Percentiles rank a stretch among this genome's conserved stretches.
Conservation (phyloP, 2,113 vertebrate species). For the Misgurnus mizolepis region DNA sequence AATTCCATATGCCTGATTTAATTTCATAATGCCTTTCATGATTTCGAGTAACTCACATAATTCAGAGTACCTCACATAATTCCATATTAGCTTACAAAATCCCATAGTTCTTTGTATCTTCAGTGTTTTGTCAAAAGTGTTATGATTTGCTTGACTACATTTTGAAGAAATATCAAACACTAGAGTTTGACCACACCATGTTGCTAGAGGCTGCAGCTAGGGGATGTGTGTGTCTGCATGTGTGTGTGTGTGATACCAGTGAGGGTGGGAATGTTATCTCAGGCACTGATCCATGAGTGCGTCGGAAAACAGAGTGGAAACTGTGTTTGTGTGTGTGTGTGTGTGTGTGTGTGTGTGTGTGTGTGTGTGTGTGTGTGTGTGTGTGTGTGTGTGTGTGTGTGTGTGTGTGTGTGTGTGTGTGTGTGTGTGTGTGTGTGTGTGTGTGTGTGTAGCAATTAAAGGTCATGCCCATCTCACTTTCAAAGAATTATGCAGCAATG, state of each 20-base stretch:
- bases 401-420: too few species aligned
- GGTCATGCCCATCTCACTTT: not conserved
- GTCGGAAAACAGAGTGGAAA: constrained; percentile 27
- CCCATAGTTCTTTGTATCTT: not conserved
- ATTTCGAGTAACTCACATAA: too few species aligned
- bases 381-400: too few species aligned
- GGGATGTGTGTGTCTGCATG: not conserved
- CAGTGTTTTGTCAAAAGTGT: not conserved
- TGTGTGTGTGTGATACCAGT: constrained; percentile 7
- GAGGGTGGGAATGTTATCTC: constrained; percentile 32
- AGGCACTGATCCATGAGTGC: constrained; percentile 36
- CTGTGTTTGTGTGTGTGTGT: not conserved
- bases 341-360: not conserved
- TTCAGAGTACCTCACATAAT: too few species aligned
- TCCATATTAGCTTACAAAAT: not conserved
- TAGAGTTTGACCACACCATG: constrained; percentile 24
- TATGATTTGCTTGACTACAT: not conserved
- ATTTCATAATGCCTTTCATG: too few species aligned
- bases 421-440: not conserved
- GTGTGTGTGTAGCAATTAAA: not conserved
- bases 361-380: not conserved
- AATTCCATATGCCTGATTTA: too few species aligned
- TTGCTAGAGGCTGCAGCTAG: not conserved
- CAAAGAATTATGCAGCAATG: not conserved
- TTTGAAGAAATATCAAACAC: not conserved